Percentiles rank a stretch among this genome's conserved stretches.
These are phyloP conservation scores for Aphelinus certus DNA, from an alignment of 1,140 invertebrate genomes.

Conservation along the genomic window DNA sequence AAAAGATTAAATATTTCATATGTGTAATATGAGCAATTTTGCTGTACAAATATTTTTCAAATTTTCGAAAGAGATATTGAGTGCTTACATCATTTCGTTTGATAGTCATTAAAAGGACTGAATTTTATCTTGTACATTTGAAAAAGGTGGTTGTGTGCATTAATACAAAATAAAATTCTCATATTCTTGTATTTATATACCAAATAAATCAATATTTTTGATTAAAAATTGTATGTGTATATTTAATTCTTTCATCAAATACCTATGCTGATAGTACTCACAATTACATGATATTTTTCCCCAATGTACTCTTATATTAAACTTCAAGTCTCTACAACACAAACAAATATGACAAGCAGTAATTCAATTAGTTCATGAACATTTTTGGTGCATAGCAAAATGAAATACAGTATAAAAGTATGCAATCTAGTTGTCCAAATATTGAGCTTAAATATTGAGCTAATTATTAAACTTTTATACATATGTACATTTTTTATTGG, in stretches of 20 bases:
- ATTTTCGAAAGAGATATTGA: constrained; percentile 1
- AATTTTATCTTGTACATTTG: constrained; percentile 5
- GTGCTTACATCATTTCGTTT: constrained; percentile 25
- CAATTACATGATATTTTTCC: too few species aligned
- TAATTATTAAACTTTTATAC: too few species aligned
- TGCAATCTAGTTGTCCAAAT: neutral
- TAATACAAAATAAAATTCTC: constrained; percentile 21
- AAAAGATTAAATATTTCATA: constrained; percentile 64
- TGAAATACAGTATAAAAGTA: constrained; percentile 59
- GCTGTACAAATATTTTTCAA: constrained; percentile 18
- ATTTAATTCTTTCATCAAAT: too few species aligned
- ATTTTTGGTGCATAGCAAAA: constrained; percentile 32
- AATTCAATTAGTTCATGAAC: too few species aligned
- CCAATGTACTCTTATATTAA: too few species aligned
- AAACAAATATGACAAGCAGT: too few species aligned
- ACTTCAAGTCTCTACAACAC: too few species aligned
- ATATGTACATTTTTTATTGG: constrained; percentile 65
- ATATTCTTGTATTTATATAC: constrained; percentile 12
- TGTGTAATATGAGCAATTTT: neutral
- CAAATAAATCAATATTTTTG: neutral
- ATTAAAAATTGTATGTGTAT: neutral
- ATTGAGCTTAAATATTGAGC: too few species aligned
- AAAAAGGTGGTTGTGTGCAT: constrained; percentile 4
- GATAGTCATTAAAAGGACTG: constrained; percentile 15
- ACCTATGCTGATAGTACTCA: too few species aligned